A percentile compares a stretch with the other conserved stretches of the same genome.
Conservation (phyloP, 2,113 vertebrate genomes). For the Ariopsis seemanni region DNA sequence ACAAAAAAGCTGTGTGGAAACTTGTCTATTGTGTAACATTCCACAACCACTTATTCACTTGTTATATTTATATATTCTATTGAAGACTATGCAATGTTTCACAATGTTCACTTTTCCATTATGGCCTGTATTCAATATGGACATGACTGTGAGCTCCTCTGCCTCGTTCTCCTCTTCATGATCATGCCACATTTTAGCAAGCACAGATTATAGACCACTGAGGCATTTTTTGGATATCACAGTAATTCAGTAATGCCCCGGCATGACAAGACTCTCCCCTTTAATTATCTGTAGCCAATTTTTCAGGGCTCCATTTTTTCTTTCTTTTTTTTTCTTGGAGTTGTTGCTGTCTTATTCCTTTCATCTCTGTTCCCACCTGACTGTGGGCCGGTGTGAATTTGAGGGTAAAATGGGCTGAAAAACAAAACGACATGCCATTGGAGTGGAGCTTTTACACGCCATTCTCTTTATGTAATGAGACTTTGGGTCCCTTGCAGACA, state of each 20-base stretch:
- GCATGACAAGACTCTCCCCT: constrained; percentile 69
- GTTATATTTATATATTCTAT: background rate
- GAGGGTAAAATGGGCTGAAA: constrained; percentile 59
- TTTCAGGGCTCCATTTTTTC: constrained; percentile 49
- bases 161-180: constrained; percentile 9
- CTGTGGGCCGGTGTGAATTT: constrained; percentile 66
- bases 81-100: background rate
- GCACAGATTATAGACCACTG: constrained; percentile 68
- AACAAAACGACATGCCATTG: constrained; percentile 61
- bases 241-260: constrained; percentile 68
- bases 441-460: constrained; percentile 55
- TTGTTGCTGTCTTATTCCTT: constrained; percentile 63
- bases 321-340: constrained; percentile 44
- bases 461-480: constrained; percentile 61
- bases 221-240: constrained; percentile 67
- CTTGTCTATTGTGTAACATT: background rate
- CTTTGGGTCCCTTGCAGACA: constrained; percentile 47
- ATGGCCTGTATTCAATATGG: constrained; percentile 1
- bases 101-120: background rate
- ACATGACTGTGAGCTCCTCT: background rate
- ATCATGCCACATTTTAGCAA: constrained; percentile 51
- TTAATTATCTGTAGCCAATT: constrained; percentile 69
- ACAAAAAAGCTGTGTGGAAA: background rate
- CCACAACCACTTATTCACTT: background rate
- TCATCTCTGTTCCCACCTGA: constrained; percentile 68